Conservation (phyloP, 2,888 invertebrate genomes). For the Drosophila cognata region DNA sequence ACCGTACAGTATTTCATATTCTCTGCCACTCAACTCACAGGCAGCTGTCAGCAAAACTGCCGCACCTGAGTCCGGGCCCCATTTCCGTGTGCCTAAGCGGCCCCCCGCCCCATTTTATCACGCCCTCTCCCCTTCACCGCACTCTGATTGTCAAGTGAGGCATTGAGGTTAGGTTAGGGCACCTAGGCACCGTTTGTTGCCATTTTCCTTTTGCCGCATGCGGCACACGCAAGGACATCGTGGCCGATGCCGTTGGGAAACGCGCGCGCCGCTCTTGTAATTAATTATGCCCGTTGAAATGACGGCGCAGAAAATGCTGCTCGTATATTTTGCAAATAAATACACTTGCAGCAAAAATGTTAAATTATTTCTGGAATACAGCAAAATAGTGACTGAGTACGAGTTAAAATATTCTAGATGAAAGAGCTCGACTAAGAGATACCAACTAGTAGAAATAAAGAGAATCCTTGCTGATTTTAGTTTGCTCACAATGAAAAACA, state of each 20-base stretch:
- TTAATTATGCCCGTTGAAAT: conserved; percentile 78
- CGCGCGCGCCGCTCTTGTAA: conserved; percentile 62
- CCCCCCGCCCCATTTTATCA: neutral
- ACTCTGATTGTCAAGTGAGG: conserved; percentile 58
- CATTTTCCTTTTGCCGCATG: conserved; percentile 13
- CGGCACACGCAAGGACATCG: conserved; percentile 53
- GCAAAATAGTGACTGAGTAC: neutral
- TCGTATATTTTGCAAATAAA: conserved; percentile 43
- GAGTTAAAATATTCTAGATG: neutral
- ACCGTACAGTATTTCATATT: conserved; percentile 51
- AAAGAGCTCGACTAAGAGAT: neutral
- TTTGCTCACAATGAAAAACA: neutral
- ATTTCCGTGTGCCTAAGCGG: conserved; percentile 45
- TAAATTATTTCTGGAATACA: neutral
- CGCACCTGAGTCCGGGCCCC: conserved; percentile 53
- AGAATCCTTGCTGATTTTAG: neutral
- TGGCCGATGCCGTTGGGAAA: conserved; percentile 64
- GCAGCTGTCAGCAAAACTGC: conserved; percentile 67
- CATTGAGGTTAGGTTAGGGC: conserved; percentile 56
- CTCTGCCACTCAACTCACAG: conserved; percentile 41
- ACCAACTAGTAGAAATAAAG: neutral
- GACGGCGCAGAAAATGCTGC: conserved; percentile 67
- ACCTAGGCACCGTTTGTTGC: conserved; percentile 22
- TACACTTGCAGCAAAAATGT: neutral
- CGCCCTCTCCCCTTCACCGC: neutral